Evolutionary conservation across 2,797 vertebrate species (phyloP), one percentile per base, ranked within the genome.

Genomic region (Aldrovandia affinis): DNA sequence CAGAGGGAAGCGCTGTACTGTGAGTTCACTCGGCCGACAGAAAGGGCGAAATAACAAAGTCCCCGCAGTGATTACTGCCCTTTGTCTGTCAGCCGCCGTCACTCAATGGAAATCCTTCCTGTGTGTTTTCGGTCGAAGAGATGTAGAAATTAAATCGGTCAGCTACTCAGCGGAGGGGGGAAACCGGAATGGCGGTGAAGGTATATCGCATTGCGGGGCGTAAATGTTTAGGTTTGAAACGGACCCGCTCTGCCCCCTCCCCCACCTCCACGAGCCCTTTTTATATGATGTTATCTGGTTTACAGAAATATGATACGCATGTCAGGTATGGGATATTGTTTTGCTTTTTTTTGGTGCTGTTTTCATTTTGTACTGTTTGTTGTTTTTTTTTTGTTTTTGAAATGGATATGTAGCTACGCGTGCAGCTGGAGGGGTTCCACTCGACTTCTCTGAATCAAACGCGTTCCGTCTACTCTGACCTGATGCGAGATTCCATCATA

Each of bases 11-110:
- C 52, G 63, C 81, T 83, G 85, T 77, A 36, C 73, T 86, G 65
- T 59, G 25, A 84, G 75, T 83, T 83, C 81, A 63, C 61, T 79
- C 59, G 65, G 68, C 61, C 47, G 78, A 63, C 54, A 77, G 87
- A 80, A 87, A 85, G 85, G 61, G 55, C 77, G 63, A 54, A 77
- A 88, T 88, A 81, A 90, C 85, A 88, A 90, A 78, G 59, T 25
- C n/a, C 68, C 70, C 20, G 54, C 68, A 86, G 83, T 81, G 87
- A 86, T 88, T 85, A 84, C 73, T 61, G 83, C 83, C n/a, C 85
- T 87, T 87, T 87, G 83, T 86, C 83, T 84, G 78, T 33, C 63
- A 8, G 39, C 73, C 82, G 86, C 87, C 83, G 77, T 85, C 80
- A 36, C 80, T 73, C 44, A 36, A 22, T 15, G 82, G 28, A 61